Percentiles rank a stretch among this genome's conserved stretches.
phyloP scores from a whole-genome alignment of 2,113 vertebrate species.

The Aspidoscelis tigris region DNA sequence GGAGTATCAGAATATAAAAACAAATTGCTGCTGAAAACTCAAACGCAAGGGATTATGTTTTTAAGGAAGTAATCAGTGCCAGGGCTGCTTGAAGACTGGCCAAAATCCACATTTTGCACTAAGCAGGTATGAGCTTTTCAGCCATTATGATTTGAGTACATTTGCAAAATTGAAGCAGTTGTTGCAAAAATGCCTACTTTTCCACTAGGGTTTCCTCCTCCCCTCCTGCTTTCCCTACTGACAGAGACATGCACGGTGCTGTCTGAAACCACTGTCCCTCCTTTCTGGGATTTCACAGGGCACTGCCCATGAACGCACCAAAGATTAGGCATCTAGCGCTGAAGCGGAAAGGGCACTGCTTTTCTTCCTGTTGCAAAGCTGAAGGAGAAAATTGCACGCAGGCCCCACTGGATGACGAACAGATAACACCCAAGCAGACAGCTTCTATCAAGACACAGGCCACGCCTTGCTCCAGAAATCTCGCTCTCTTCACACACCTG shows the following conservation, averaged over 20 bases:
- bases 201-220: not conserved
- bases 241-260: not conserved
- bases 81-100: not conserved
- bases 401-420: not conserved
- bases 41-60: not conserved
- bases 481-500: not conserved
- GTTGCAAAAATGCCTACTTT: not conserved
- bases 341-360: too few species aligned
- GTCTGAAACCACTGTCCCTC: not conserved
- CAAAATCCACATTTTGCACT: not conserved
- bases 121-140: not conserved
- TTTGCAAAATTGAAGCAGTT: not conserved
- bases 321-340: too few species aligned
- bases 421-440: not conserved
- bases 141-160: not conserved
- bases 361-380: too few species aligned
- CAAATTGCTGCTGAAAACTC: not conserved
- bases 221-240: not conserved
- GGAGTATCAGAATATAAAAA: too few species aligned
- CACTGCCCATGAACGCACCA: not conserved
- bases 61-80: not conserved
- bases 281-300: not conserved
- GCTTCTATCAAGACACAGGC: not conserved
- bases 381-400: too few species aligned
- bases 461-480: not conserved